Conservation (phyloP, 1,140 invertebrate genomes). For the Odontomachus brunneus region DNA sequence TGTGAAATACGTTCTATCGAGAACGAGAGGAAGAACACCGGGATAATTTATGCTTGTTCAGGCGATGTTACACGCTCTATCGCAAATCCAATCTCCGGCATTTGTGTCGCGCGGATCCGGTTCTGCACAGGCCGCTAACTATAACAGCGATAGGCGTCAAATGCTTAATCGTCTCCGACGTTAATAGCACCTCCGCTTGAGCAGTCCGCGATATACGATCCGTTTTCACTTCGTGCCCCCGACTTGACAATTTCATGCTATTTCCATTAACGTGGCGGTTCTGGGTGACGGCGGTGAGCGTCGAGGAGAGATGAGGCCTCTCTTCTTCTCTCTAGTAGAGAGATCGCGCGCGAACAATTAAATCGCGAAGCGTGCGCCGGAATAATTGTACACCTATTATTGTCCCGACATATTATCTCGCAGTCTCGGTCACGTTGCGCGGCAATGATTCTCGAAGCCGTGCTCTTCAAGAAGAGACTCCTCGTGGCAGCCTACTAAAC, state of each 20-base stretch:
- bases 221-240: slow-evolving; percentile 19
- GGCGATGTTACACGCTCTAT: too few species aligned
- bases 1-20: too few species aligned
- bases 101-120: too few species aligned
- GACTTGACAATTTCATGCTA: slow-evolving; percentile 9
- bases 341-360: slow-evolving; percentile 49
- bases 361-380: slow-evolving; percentile 31
- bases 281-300: too few species aligned
- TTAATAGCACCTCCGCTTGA: slow-evolving; percentile 2
- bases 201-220: neutral
- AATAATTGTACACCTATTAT: slow-evolving; percentile 18
- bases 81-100: too few species aligned
- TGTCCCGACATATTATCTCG: too few species aligned
- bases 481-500: too few species aligned
- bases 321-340: slow-evolving; percentile 3
- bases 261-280: neutral
- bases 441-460: slow-evolving; percentile 40
- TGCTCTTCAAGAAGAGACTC: neutral
- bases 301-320: too few species aligned
- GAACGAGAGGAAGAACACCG: too few species aligned
- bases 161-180: neutral
- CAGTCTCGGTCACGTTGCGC: neutral
- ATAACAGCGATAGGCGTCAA: too few species aligned
- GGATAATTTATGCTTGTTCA: too few species aligned
- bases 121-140: too few species aligned